Conservation (phyloP, 2,888 invertebrate species). For the Oscheius sp. region DNA sequence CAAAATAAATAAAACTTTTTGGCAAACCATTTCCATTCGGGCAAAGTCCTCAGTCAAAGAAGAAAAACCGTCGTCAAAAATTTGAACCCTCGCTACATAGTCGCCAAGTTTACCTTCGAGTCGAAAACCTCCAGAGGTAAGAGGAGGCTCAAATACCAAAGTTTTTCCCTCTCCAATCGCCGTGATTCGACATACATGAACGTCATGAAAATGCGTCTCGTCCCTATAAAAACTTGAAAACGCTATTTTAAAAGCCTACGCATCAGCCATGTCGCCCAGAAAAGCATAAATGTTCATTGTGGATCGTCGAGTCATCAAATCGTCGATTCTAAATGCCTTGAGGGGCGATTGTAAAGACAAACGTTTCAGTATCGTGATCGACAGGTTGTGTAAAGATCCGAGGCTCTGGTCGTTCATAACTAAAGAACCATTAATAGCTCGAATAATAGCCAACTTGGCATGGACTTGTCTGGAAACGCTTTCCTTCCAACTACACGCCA, state of each 20-base stretch:
- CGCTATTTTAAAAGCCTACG: conserved; percentile 1
- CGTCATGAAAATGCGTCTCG: conserved; percentile 5
- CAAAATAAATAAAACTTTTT: not conserved
- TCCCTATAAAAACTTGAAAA: not conserved
- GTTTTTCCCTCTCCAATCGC: not conserved
- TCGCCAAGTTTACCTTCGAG: conserved; percentile 23
- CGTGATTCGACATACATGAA: conserved; percentile 12
- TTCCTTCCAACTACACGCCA: conserved; percentile 9
- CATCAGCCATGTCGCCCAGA: conserved; percentile 3
- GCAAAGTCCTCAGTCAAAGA: conserved; percentile 15
- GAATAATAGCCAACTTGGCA: not conserved
- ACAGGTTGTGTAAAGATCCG: not conserved
- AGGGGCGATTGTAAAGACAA: too few species aligned
- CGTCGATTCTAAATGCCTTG: not conserved
- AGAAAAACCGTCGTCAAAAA: conserved; percentile 15
- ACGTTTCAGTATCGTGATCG: not conserved
- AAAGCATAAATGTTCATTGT: conserved; percentile 10
- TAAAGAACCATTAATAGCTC: not conserved
- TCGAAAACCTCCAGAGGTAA: conserved; percentile 10
- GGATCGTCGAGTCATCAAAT: not conserved
- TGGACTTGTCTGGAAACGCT: not conserved
- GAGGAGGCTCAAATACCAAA: conserved; percentile 24
- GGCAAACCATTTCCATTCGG: conserved; percentile 8
- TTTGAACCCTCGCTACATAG: conserved; percentile 9
- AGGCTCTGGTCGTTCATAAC: conserved; percentile 20